Evolutionary conservation across 2,113 vertebrate species (phyloP), one percentile per base, ranked within the genome.

Genomic region (cattle (Bos taurus)): DNA sequence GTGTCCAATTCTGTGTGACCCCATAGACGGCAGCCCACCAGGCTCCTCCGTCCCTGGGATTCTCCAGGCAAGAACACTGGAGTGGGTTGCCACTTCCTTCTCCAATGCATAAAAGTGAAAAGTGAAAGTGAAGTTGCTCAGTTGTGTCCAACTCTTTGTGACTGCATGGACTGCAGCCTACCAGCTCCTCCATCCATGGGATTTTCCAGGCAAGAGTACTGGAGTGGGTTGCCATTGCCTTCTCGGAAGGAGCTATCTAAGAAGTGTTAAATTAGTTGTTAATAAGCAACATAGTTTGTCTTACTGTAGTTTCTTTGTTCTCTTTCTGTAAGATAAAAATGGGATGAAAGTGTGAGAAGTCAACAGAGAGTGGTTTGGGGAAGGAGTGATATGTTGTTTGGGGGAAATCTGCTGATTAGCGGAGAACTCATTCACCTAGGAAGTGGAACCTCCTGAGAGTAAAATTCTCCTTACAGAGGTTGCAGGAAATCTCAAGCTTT

Each of bases 211-310:
- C 59, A 60, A 60, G 26, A 60, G 12, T 2, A 28, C 59, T 60
- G 26, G 59, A 60, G 26, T 14, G 26, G 26, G 26, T 1, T 60
- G 59, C 28, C 59, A 30, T 14, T 60, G 26, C 13, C 28, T 15
- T 60, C 28, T 60, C 59, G 0, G 13, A 87, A 62, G 40, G 81
- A 85, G 62, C 7, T 82, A 13, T 57, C 28, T 78, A 36, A 43
- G 19, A 3, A 95, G 64, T 83, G 48, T 80, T 87, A 86, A 89
- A 43, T 48, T 77, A 52, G 21, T 19, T 83, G 40, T 82, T 64
- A 78, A 85, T 28, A n/a, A 77, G 17, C 56, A 92, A 88, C 15
- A 15, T 50, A 57, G 54, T 91, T 97, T 96, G 19, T 94, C 84
- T 91, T 82, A 43, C 46, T 96, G 17, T 64, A 81, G 46, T 60